Percentiles rank a stretch among this genome's conserved stretches.
phyloP scores from a whole-genome alignment of 1,140 invertebrate species.

The Solen grandis region DNA sequence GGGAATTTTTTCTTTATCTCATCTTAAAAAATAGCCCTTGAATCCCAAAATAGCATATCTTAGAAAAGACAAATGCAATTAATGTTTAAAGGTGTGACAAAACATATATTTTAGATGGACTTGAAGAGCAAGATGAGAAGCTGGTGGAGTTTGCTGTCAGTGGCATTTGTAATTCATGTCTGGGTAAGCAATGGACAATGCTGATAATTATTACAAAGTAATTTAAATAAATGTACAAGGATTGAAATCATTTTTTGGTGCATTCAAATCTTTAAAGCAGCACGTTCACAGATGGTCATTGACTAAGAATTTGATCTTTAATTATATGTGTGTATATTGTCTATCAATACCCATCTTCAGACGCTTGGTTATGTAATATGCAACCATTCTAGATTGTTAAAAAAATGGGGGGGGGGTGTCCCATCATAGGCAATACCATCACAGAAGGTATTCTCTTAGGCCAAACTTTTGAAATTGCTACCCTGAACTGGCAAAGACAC shows the following conservation, averaged over 20 bases:
- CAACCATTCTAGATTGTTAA: too few relatives aligned
- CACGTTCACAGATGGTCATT: not conserved
- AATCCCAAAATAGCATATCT: too few relatives aligned
- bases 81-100: constrained; percentile 14
- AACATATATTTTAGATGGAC: constrained; percentile 84
- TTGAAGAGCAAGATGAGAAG: constrained; percentile 85
- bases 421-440: too few relatives aligned
- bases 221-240: not conserved
- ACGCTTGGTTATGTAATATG: not conserved
- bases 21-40: too few relatives aligned
- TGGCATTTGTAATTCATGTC: constrained; percentile 91
- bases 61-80: not conserved
- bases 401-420: too few relatives aligned
- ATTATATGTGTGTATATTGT: not conserved
- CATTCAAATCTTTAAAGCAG: not conserved
- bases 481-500: too few relatives aligned
- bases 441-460: too few relatives aligned
- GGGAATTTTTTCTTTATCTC: too few relatives aligned
- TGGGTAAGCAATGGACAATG: not conserved
- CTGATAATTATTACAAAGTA: not conserved
- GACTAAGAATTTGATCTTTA: not conserved
- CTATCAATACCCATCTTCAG: not conserved
- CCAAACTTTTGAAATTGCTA: too few relatives aligned
- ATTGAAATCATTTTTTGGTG: not conserved
- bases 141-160: constrained; percentile 88